phyloP scores from a whole-genome alignment of 1,140 invertebrate species.

The Calephelis nemesis region DNA sequence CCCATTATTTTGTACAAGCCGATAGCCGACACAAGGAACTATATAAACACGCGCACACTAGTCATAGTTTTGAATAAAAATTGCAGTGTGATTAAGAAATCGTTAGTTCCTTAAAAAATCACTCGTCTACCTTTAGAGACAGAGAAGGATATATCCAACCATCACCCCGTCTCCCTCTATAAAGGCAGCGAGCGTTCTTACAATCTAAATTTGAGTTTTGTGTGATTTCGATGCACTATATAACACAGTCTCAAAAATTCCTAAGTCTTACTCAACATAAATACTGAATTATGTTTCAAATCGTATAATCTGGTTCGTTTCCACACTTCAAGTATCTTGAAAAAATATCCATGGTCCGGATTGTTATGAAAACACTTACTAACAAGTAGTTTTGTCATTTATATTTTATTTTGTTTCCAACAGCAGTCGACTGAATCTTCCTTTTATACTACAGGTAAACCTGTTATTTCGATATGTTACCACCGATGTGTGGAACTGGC shows the following conservation, averaged over 20 bases:
- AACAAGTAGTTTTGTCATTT: too few species aligned
- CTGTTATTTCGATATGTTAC: too few species aligned
- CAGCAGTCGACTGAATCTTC: too few species aligned
- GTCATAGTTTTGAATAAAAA: conserved; percentile 69
- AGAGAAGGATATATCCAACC: conserved; percentile 42
- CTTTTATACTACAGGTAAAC: too few species aligned
- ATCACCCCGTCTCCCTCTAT: conserved; percentile 37
- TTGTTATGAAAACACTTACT: too few species aligned
- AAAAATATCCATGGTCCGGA: too few species aligned
- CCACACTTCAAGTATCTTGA: neutral
- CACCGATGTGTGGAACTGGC: too few species aligned
- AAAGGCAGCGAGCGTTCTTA: conserved; percentile 43
- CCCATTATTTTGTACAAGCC: conserved; percentile 10
- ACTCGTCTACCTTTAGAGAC: conserved; percentile 48
- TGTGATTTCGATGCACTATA: conserved; percentile 17
- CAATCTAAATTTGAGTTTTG: conserved; percentile 17
- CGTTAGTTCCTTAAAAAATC: conserved; percentile 34
- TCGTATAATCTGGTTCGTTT: conserved; percentile 1
- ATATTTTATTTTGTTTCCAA: too few species aligned
- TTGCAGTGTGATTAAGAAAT: conserved; percentile 61
- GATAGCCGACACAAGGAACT: conserved; percentile 36
- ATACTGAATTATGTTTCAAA: conserved; percentile 16
- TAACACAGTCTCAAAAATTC: conserved; percentile 12
- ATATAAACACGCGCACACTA: conserved; percentile 50
- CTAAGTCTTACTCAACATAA: conserved; percentile 14